Evolutionary conservation across 2,113 vertebrate genomes (phyloP), one percentile per base, ranked within the genome.

Genomic region (Nycticryphes semicollaris): DNA sequence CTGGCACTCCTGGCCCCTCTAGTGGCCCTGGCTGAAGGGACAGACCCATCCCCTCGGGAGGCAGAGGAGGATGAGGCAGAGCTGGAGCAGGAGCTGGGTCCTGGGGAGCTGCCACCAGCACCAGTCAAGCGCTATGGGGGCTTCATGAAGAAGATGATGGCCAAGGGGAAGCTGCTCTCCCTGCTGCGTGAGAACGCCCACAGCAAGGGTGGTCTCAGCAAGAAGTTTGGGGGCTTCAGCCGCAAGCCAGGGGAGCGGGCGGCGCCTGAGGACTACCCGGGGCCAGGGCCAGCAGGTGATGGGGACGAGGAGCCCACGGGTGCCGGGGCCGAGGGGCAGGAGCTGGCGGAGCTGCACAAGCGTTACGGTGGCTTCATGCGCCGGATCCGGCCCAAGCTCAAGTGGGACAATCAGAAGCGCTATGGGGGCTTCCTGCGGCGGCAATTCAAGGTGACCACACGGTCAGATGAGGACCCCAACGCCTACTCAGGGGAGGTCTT

Each of bases 341-440:
- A 95, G 84, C 97, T 97, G 31, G 98, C 98, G 27, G 98, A 98
- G 97, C 97, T 99, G 53, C 99, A 99, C 96, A 99, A 99, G 94
- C 98, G 99, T 81, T 99, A 99, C 7, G 99, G 99, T 0, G 99
- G 99, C 70, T 99, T 99, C 97, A 96, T 99, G 98, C 97, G 99
- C 88, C 98, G 99, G 93, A 98, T 99, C 96, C 98, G 99, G 12
- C 99, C 99, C 84, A 99, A 99, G 97, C 97, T 99, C 53, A 99
- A 98, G 92, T 99, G 99, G 99, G 99, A 99, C 98, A 99, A 99
- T 95, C 98, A 99, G 98, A 99, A 99, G 96, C 98, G 99, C 33
- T 99, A 99, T 18, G 99, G 99, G 3, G 99, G 99, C 13, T 99
- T 99, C 97, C 98, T 99, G 96, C 97, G 99, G 70, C 98, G 99